Conservation (phyloP, 2,113 vertebrate genomes). For the Deroptyus accipitrinus region DNA sequence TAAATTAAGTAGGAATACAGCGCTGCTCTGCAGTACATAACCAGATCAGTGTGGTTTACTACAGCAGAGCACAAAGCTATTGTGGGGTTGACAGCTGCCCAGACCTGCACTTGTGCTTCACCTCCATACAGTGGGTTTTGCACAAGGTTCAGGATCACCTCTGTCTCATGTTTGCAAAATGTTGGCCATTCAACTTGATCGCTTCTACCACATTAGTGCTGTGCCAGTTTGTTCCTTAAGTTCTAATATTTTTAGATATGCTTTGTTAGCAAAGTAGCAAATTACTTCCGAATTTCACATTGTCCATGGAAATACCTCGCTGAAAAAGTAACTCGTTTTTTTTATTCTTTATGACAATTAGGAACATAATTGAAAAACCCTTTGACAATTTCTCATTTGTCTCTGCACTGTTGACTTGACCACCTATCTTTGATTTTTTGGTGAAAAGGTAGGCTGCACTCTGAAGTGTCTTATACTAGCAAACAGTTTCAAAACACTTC, state of each 20-base stretch:
- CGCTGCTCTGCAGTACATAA: background rate
- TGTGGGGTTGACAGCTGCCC: background rate
- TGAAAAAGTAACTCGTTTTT: background rate
- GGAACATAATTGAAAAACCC: background rate
- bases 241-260: background rate
- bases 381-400: background rate
- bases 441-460: background rate
- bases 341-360: background rate
- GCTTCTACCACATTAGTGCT: background rate
- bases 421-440: background rate
- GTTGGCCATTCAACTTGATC: accelerated
- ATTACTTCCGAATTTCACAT: background rate
- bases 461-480: background rate
- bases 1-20: background rate
- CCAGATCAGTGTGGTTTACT: background rate
- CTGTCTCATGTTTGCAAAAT: background rate
- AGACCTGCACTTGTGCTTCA: background rate
- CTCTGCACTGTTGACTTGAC: background rate
- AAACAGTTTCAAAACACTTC: background rate
- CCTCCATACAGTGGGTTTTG: background rate
- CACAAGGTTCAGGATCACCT: background rate
- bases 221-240: background rate
- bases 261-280: background rate
- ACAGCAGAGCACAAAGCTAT: background rate
- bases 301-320: background rate